Percentiles rank a stretch among this genome's conserved stretches.
Evolutionary conservation across 1,140 invertebrate species (phyloP).

Genomic region (Marisa cornuarietis): DNA sequence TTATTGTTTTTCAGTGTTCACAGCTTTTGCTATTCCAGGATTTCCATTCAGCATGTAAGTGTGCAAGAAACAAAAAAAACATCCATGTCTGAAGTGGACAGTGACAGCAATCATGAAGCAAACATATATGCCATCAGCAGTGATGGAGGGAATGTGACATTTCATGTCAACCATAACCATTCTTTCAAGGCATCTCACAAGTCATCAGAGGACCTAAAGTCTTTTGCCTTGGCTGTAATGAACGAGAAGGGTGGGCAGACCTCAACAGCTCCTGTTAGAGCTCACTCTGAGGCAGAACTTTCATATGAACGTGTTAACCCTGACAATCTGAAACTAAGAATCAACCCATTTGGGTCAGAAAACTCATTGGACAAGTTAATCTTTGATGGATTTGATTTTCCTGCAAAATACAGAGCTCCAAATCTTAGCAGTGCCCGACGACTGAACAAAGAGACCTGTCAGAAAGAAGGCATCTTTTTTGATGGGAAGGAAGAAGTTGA

Average conservation of each 20-base stretch:
- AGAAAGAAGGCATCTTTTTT: conserved; percentile 64
- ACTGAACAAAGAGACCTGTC: conserved; percentile 59
- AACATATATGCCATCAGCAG: conserved; percentile 88
- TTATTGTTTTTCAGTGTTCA: background rate
- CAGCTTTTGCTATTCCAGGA: conserved; percentile 53
- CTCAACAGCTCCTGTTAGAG: conserved; percentile 41
- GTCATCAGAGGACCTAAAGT: conserved; percentile 53
- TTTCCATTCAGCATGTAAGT: conserved; percentile 86
- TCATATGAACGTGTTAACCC: conserved; percentile 60
- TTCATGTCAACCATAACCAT: conserved; percentile 74
- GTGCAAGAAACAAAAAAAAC: conserved; percentile 76
- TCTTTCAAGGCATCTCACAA: conserved; percentile 40
- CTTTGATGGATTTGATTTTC: conserved; percentile 54
- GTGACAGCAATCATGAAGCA: conserved; percentile 65
- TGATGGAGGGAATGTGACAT: conserved; percentile 85
- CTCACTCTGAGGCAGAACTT: conserved; percentile 54
- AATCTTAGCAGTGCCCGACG: conserved; percentile 47
- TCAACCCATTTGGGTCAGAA: conserved; percentile 65
- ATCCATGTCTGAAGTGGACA: conserved; percentile 50
- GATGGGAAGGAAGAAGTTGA: conserved; percentile 45
- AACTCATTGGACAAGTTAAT: conserved; percentile 58
- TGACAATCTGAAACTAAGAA: conserved; percentile 53
- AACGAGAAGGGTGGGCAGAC: conserved; percentile 47
- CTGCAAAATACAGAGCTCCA: conserved; percentile 30
- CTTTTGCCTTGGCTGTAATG: conserved; percentile 55